Base-by-base conservation (phyloP, 2,113 vertebrate genomes). In the Camelus dromedarius region DNA sequence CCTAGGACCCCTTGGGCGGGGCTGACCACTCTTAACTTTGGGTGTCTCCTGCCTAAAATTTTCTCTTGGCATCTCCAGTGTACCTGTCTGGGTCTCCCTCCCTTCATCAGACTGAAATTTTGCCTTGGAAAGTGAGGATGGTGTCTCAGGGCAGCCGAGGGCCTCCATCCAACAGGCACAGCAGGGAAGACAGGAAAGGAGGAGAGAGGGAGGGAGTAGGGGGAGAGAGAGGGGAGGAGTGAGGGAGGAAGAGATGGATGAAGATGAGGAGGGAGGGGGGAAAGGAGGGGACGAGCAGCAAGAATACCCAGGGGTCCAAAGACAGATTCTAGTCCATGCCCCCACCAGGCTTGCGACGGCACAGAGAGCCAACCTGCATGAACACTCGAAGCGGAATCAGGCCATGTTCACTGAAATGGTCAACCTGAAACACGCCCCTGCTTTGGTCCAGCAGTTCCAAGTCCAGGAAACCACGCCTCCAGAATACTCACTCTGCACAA, bases 331-430 rank as follows among this genome's bases (percentile, higher is more conserved):
- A 46, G 77, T 14, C 13, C 8, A 6, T 19, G 19, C 35, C 14
- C 56, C 12, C 76, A 54, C 10, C 0, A 11, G 76, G 24, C 42
- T 8, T 1, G 4, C 19, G 64, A 46, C 18, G 48, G 18, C 22
- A 22, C 32, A 16, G 5, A 19, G 48, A 79, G 50, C 50, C 32
- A 3, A 38, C 48, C 16, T 0, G 0, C 0, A 14, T 14, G 18
- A 79, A 60, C 6, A 13, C 35, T 35, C 48, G 35, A 35, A 35
- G 35, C 4, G 6, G 24, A 72, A 12, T 0, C 3, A 5, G 30
- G 13, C 42, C 0, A 0, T 1, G 24, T 18, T 6, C 30, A 5
- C 2, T 0, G 4, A 52, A n/a, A 60, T 13, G n/a, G 13, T 16
- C 26, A 70, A 62, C 42, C 24, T 30, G 0, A 20, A 69, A 52